phyloP scores from a whole-genome alignment of 2,888 invertebrate species.

The Nemapogon koenigi region DNA sequence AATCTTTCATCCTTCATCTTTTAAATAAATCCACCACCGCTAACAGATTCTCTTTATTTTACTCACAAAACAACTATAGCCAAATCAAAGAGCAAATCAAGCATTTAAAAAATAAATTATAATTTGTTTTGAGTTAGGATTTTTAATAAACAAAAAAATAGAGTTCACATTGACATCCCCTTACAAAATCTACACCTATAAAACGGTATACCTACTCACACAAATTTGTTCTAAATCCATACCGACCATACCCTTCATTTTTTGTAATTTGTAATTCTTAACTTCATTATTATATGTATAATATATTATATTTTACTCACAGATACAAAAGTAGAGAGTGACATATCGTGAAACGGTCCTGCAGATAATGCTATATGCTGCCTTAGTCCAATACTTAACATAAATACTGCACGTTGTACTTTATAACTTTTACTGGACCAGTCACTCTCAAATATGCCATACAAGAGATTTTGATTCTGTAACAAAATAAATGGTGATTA shows the following conservation, averaged over 20 bases:
- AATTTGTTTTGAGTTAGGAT: background rate
- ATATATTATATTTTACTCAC: conserved; percentile 20
- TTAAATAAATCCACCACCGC: no score
- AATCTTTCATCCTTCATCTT: no score
- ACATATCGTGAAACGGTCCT: conserved; percentile 40
- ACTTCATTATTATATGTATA: background rate
- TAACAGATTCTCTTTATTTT: no score
- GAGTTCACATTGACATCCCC: no score
- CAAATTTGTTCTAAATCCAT: no score
- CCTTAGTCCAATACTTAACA: background rate
- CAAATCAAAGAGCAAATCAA: background rate
- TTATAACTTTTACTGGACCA: background rate
- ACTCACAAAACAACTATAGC: no score
- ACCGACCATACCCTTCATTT: no score
- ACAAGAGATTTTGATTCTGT: background rate
- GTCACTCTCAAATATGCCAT: conserved; percentile 3
- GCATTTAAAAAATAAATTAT: background rate
- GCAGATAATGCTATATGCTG: conserved; percentile 28
- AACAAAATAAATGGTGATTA: background rate
- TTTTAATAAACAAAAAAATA: no score
- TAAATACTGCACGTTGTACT: background rate
- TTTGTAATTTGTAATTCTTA: background rate
- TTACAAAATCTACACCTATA: no score
- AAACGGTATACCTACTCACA: no score
- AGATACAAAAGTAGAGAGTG: conserved; percentile 32